Evolutionary conservation across 2,888 invertebrate species (phyloP).

Genomic region (Megastigmus dorsalis): DNA sequence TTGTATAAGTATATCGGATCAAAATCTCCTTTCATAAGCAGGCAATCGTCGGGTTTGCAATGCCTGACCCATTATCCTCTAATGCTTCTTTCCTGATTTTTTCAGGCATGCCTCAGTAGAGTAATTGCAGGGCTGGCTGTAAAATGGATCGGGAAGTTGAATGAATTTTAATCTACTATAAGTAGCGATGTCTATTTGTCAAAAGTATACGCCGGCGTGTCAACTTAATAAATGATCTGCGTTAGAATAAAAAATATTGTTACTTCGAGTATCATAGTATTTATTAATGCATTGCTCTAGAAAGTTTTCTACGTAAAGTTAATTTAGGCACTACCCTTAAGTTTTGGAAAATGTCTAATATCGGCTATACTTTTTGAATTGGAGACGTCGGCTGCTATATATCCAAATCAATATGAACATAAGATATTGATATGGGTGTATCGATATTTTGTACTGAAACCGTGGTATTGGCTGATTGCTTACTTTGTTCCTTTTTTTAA

Average conservation of each 20-base stretch:
- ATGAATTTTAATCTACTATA: constrained; percentile 12
- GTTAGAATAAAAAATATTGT: constrained; percentile 19
- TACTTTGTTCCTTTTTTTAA: constrained; percentile 68
- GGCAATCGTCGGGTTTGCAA: constrained; percentile 6
- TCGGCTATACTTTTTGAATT: constrained; percentile 63
- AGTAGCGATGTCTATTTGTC: constrained; percentile 30
- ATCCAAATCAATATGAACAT: constrained; percentile 72
- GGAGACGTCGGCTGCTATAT: constrained; percentile 70
- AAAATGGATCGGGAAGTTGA: constrained; percentile 18
- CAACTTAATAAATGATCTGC: constrained; percentile 13
- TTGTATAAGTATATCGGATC: background rate
- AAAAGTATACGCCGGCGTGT: constrained; percentile 28
- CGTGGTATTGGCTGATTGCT: constrained; percentile 74
- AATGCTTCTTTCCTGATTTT: constrained; percentile 39
- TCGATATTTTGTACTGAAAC: constrained; percentile 71
- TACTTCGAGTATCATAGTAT: constrained; percentile 7
- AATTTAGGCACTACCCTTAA: background rate
- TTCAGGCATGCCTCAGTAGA: constrained; percentile 30
- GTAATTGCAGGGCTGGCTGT: constrained; percentile 23
- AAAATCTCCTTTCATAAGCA: background rate
- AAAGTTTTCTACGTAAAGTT: constrained; percentile 3
- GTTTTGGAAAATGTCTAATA: constrained; percentile 7
- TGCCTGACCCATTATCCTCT: constrained; percentile 17
- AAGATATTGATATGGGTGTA: constrained; percentile 73
- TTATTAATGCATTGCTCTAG: background rate